These are phyloP conservation scores for Tamias sibiricus DNA, from an alignment of 2,113 vertebrate species.

Conservation along the genomic window DNA sequence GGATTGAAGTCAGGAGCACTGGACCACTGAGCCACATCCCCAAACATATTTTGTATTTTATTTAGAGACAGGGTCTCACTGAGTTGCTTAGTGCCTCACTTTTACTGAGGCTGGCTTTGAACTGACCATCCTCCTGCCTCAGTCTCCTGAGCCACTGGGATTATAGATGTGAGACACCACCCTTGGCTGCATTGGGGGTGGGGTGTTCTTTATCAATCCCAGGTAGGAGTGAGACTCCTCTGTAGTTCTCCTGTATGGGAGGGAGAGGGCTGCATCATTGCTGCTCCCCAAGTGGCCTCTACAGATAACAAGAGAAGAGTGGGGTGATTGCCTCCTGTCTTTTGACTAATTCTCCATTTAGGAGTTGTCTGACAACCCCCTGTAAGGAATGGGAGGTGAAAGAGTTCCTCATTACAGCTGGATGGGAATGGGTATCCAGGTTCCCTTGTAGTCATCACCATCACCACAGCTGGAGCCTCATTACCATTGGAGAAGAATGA, in stretches of 20 bases:
- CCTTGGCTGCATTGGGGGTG: too few relatives aligned
- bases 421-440: not conserved
- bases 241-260: not conserved
- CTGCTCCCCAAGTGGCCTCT: not conserved
- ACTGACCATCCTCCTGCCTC: too few relatives aligned
- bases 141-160: too few relatives aligned
- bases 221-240: not conserved
- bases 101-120: too few relatives aligned
- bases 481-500: too few relatives aligned
- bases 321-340: not conserved
- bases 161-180: too few relatives aligned
- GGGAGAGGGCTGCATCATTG: not conserved
- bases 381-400: not conserved
- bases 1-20: too few relatives aligned
- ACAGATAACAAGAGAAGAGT: not conserved
- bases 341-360: not conserved
- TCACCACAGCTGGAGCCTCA: rapidly evolving
- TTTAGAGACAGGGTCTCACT: too few relatives aligned
- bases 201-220: not conserved
- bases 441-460: not conserved
- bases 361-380: not conserved
- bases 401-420: not conserved
- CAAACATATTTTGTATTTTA: too few relatives aligned
- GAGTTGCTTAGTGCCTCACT: too few relatives aligned
- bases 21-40: too few relatives aligned